Percentiles rank a stretch among this genome's conserved stretches.
phyloP scores from a whole-genome alignment of 2,113 vertebrate species.

The Aplodontia rufa region DNA sequence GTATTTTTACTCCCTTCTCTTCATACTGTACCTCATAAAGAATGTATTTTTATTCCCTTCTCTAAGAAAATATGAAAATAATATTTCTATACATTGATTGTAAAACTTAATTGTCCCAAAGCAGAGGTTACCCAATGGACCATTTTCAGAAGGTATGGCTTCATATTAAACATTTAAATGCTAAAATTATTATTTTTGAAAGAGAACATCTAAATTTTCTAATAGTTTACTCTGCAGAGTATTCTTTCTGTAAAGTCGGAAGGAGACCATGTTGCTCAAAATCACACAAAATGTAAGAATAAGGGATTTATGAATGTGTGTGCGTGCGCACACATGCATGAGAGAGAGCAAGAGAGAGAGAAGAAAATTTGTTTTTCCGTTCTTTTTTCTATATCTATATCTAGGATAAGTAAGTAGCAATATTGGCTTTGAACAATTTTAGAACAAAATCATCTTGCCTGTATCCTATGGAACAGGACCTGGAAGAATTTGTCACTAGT shows the following conservation, averaged over 20 bases:
- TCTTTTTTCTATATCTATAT: not conserved
- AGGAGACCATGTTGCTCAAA: not conserved
- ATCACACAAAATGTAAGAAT: not conserved
- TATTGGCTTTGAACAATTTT: not conserved
- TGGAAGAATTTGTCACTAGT: not conserved
- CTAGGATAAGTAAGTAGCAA: not conserved
- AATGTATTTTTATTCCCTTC: not conserved
- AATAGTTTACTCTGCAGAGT: not conserved
- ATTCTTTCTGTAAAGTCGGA: not conserved
- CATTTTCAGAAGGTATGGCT: not conserved
- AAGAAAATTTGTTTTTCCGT: not conserved
- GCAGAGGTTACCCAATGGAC: not conserved
- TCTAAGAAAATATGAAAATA: conserved; percentile 44
- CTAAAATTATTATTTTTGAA: not conserved
- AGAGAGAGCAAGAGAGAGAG: not conserved
- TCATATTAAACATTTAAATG: conserved; percentile 26
- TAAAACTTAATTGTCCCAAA: conserved; percentile 53
- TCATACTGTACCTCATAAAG: not conserved
- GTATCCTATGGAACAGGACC: conserved; percentile 13
- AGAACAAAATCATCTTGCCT: conserved; percentile 17
- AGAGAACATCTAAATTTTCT: conserved; percentile 10
- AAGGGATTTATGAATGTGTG: not conserved
- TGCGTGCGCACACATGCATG: not conserved
- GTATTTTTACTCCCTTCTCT: not conserved
- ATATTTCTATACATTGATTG: not conserved